Evolutionary conservation across 2,888 invertebrate genomes (phyloP).

Genomic region (Unio delphinus): DNA sequence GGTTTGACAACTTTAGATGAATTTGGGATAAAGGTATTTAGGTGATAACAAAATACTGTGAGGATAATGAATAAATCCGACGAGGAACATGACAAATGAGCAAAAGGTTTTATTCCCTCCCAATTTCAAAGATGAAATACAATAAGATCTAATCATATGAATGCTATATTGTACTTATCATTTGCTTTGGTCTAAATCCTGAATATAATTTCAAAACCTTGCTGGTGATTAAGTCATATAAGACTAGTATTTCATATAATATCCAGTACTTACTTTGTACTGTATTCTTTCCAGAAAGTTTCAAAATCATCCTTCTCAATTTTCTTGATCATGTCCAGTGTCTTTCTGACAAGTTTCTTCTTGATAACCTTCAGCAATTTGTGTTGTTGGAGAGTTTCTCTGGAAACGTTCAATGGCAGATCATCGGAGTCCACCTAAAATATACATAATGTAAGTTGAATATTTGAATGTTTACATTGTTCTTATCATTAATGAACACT

Average conservation of each 20-base stretch:
- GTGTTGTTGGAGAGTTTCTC: slow-evolving; percentile 98
- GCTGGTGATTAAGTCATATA: not conserved
- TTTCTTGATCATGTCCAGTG: slow-evolving; percentile 98
- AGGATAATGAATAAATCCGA: too few species aligned
- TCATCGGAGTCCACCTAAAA: slow-evolving; percentile 92
- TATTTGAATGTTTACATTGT: too few species aligned
- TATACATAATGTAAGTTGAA: not conserved
- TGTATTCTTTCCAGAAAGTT: slow-evolving; percentile 99
- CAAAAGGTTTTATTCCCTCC: too few species aligned
- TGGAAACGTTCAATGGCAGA: slow-evolving; percentile 96
- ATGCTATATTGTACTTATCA: not conserved
- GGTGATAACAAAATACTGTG: too few species aligned
- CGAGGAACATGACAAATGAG: too few species aligned
- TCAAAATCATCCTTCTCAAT: slow-evolving; percentile 90
- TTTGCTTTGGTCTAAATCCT: not conserved
- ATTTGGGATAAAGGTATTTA: too few species aligned
- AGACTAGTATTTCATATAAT: not conserved
- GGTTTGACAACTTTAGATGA: too few species aligned
- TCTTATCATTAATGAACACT: too few species aligned
- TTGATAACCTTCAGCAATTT: slow-evolving; percentile 99
- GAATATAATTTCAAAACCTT: not conserved
- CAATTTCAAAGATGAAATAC: too few species aligned
- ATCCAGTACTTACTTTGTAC: slow-evolving; percentile 83
- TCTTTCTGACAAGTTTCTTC: slow-evolving; percentile 98
- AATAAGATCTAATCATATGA: too few species aligned